phyloP scores from a whole-genome alignment of 1,140 invertebrate genomes.

The Halyomorpha halys region DNA sequence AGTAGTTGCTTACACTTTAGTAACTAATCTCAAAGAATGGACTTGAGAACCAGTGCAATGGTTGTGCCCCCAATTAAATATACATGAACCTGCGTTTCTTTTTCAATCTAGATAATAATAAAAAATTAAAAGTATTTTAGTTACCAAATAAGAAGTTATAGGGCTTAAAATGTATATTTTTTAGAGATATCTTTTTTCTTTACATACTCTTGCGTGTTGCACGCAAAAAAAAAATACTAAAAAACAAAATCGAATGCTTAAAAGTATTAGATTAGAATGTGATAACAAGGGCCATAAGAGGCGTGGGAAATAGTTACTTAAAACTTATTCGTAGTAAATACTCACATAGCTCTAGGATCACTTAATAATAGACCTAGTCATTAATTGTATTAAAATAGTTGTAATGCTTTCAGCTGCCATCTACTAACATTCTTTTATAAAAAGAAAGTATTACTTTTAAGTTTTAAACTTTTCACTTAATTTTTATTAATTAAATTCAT shows the following conservation, averaged over 20 bases:
- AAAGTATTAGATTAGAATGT: conserved; percentile 28
- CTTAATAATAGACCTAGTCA: conserved; percentile 26
- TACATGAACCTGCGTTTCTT: conserved; percentile 17
- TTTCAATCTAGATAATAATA: conserved; percentile 18
- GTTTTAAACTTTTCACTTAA: conserved; percentile 14
- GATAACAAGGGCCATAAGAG: conserved; percentile 26
- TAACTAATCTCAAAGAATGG: conserved; percentile 13
- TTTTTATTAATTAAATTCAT: not conserved
- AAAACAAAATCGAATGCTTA: conserved; percentile 26
- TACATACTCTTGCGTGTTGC: conserved; percentile 19
- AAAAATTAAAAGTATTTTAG: conserved; percentile 21
- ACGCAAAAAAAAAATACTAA: conserved; percentile 19
- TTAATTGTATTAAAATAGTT: conserved; percentile 23
- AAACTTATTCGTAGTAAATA: conserved; percentile 22
- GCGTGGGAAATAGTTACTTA: conserved; percentile 25
- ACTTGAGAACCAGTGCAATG: conserved; percentile 15
- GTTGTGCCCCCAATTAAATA: conserved; percentile 10
- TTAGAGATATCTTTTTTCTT: conserved; percentile 22
- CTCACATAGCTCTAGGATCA: conserved; percentile 26
- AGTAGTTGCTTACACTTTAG: conserved; percentile 14
- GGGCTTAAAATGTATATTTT: conserved; percentile 26
- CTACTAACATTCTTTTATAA: conserved; percentile 13
- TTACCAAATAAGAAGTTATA: conserved; percentile 20
- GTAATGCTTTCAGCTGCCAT: conserved; percentile 28
- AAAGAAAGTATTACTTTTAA: conserved; percentile 10